Conservation (phyloP, 2,797 vertebrate genomes). For the Neomorphus geoffroyi region DNA sequence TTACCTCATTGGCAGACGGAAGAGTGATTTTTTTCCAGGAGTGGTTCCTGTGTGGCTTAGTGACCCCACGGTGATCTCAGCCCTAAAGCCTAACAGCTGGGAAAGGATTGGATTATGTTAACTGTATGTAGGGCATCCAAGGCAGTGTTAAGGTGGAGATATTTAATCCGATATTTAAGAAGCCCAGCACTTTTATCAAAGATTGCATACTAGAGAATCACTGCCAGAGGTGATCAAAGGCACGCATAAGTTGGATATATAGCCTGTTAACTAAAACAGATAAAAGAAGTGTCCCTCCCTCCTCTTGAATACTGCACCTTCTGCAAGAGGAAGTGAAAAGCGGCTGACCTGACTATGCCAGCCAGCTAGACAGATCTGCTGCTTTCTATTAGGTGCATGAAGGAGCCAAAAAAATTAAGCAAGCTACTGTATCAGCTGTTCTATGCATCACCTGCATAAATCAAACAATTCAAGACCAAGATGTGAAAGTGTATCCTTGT, state of each 20-base stretch:
- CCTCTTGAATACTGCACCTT: background rate
- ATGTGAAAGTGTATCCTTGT: background rate
- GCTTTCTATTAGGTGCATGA: background rate
- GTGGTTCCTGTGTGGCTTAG: background rate
- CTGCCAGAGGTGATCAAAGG: background rate
- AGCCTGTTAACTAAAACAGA: background rate
- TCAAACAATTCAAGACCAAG: background rate
- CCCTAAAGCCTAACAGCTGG: background rate
- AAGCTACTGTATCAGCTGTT: background rate
- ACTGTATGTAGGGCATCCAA: background rate
- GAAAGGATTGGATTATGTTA: background rate
- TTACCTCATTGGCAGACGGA: background rate
- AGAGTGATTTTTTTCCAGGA: background rate
- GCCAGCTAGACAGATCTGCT: background rate
- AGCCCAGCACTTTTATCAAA: background rate
- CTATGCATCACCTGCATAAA: background rate
- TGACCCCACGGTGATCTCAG: background rate
- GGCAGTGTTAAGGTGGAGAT: background rate
- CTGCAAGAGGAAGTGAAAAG: background rate
- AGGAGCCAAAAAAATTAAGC: background rate
- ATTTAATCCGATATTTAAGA: background rate
- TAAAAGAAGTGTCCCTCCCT: background rate
- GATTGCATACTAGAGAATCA: background rate
- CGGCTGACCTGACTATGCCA: background rate
- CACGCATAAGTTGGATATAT: background rate